Evolutionary conservation across 2,797 vertebrate genomes (phyloP).

Genomic region (Esox masquinongy): DNA sequence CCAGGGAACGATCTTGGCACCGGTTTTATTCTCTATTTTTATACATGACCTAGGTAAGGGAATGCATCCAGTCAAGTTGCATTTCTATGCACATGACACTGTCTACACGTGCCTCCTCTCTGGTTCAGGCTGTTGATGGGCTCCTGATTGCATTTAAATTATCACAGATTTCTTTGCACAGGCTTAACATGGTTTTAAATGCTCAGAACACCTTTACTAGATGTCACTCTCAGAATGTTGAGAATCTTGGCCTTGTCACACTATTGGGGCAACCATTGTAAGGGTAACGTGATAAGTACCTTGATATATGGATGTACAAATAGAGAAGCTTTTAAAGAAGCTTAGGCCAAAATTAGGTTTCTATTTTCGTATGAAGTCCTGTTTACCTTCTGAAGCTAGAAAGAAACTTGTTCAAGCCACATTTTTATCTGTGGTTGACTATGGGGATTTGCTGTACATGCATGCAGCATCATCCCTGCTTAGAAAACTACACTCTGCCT

Average conservation of each 20-base stretch:
- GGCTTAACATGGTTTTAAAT: neutral
- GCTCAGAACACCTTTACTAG: neutral
- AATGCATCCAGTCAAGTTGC: neutral
- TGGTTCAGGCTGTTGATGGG: neutral
- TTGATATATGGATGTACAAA: too few species aligned
- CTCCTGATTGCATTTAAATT: neutral
- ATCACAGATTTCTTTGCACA: neutral
- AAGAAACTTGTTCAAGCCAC: too few species aligned
- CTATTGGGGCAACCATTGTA: neutral
- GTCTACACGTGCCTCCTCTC: neutral
- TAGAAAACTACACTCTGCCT: neutral
- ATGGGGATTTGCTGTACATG: too few species aligned
- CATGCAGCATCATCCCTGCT: neutral
- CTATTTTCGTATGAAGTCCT: too few species aligned
- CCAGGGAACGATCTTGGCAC: neutral
- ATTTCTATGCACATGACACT: neutral
- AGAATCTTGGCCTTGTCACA: neutral
- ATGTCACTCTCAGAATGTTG: neutral
- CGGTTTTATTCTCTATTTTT: too few species aligned
- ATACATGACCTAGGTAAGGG: neutral
- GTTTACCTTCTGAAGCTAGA: too few species aligned
- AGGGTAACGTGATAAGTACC: too few species aligned
- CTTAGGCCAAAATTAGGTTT: neutral
- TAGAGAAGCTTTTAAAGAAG: too few species aligned
- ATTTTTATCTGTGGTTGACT: too few species aligned